Percentiles rank a stretch among this genome's conserved stretches.
These are phyloP conservation scores for Aphidius ervi DNA, from an alignment of 1,140 invertebrate genomes.

Conservation along the genomic window DNA sequence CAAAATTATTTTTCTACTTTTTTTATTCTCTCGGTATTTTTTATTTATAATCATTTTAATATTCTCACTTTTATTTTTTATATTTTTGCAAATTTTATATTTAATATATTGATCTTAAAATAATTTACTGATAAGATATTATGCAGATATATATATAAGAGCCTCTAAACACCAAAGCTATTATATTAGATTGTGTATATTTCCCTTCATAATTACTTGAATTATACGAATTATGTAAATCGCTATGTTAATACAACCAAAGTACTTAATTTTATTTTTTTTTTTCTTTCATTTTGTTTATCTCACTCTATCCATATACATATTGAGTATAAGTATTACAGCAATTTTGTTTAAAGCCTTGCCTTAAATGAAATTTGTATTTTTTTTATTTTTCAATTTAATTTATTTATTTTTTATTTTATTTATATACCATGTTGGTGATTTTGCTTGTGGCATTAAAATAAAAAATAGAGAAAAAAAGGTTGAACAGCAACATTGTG, in stretches of 20 bases:
- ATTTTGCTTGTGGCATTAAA: conserved; percentile 7
- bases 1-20: neutral
- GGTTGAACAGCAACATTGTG: neutral
- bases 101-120: neutral
- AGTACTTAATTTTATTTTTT: conserved; percentile 8
- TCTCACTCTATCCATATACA: conserved; percentile 6
- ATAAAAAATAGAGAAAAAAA: too few relatives aligned
- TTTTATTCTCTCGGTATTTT: neutral
- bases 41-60: neutral
- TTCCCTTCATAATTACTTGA: conserved; percentile 54
- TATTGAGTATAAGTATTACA: conserved; percentile 38
- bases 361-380: conserved; percentile 42
- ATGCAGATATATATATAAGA: conserved; percentile 8
- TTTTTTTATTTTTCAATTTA: conserved; percentile 25
- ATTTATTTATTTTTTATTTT: too few relatives aligned
- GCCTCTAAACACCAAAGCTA: conserved; percentile 43
- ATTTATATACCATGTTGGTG: too few relatives aligned
- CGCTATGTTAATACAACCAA: conserved; percentile 45
- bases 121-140: conserved; percentile 1
- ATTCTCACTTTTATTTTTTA: neutral
- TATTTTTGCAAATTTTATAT: conserved; percentile 2
- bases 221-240: conserved; percentile 56
- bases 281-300: conserved; percentile 5
- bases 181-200: conserved; percentile 56
- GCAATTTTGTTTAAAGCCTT: conserved; percentile 47